Evolutionary conservation across 2,113 vertebrate genomes (phyloP).

Genomic region (Rattus norvegicus): GRCr8 NC_086028.1:79269001-79269500

Average conservation of each 20-base stretch:
- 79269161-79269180: neutral
- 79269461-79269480: slow-evolving; percentile 79
- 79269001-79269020: too few relatives aligned
- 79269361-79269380: neutral
- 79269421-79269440: slow-evolving; percentile 75
- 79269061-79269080: too few relatives aligned
- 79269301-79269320: neutral
- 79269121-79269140: neutral
- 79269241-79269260: neutral
- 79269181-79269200: neutral
- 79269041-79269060: too few relatives aligned
- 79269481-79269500: slow-evolving; percentile 80
- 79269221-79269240: slow-evolving; percentile 22
- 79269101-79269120: neutral
- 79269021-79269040: too few relatives aligned
- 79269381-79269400: slow-evolving; percentile 44
- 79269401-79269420: slow-evolving; percentile 62
- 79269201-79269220: neutral
- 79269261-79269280: neutral
- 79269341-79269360: neutral
- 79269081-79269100: neutral
- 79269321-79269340: neutral
- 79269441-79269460: slow-evolving; percentile 67
- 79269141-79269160: neutral
- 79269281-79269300: neutral